Base-by-base conservation (phyloP, 2,888 invertebrate genomes). In the Metallyticus violacea region DNA sequence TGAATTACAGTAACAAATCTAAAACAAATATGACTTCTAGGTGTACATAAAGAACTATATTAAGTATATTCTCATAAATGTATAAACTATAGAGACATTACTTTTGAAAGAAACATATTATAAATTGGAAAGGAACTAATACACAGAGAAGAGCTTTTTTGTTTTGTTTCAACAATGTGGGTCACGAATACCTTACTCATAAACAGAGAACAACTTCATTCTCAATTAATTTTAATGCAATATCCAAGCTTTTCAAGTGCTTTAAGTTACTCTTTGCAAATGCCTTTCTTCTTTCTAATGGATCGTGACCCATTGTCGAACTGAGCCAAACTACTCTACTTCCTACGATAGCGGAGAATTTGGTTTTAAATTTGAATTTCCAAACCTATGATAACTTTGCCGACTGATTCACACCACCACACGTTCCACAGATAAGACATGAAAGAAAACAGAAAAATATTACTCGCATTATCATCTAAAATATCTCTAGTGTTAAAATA, bases 361-460 rank as follows among this genome's bases (percentile, higher is more conserved):
- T 62, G 40, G 40, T 85, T 86, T 80, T 86, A 78, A 85, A 86
- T 85, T 83, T 81, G 89, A 88, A 89, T 89, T 89, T 90, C 89
- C 90, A 90, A 90, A 93, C 93, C 93, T 93, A 93, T 93, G 89
- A 93, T 92, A 90, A 93, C 92, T 92, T 92, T 93, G 91, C 92
- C 92, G 88, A 90, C 91, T 91, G 90, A 89, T 79, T 86, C 86
- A 87, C 88, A 86, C 80, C 88, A 88, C 80, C 87, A 86, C 85
- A 85, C 87, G 86, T 85, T 86, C 88, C 28, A 88, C 86, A 88
- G 87, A 88, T 79, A 62, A 88, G 88, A 88, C 89, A 89, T 89
- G 89, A 88, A 89, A 89, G 89, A 88, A 86, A 89, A 89, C 86
- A 88, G 26, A 83, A 87, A 87, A 87, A 85, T 30, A 88, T 87